A percentile compares a stretch with the other conserved stretches of the same genome.
phyloP scores from a whole-genome alignment of 2,888 invertebrate genomes.

The Disparrhopalites patrizii region DNA sequence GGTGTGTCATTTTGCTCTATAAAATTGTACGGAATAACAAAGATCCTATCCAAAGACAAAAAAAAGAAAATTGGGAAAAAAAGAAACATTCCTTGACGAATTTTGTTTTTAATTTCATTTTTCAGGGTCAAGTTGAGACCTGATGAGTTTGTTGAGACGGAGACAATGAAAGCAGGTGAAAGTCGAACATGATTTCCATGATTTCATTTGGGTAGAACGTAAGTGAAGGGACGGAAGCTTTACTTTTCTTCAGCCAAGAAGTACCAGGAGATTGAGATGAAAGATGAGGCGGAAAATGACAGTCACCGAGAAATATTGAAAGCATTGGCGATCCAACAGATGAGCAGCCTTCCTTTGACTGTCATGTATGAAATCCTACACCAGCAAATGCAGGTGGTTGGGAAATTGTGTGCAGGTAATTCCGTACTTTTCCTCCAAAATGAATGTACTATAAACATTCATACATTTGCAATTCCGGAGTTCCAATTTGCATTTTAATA shows the following conservation, averaged over 20 bases:
- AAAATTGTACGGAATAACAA: no score
- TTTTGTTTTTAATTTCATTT: neutral
- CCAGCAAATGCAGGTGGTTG: constrained; percentile 10
- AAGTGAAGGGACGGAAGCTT: no score
- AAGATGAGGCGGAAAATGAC: neutral
- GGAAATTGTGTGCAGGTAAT: neutral
- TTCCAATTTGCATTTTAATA: no score
- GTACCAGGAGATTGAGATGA: neutral
- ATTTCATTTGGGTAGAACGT: no score
- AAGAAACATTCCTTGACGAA: neutral
- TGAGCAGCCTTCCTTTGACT: constrained; percentile 10
- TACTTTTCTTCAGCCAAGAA: neutral
- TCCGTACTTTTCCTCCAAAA: no score
- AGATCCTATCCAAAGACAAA: no score
- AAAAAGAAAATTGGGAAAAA: neutral
- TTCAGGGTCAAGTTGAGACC: constrained; percentile 12
- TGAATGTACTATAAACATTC: no score
- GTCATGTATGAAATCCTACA: constrained; percentile 18
- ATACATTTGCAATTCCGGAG: no score
- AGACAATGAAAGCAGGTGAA: constrained; percentile 12
- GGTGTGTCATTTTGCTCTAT: neutral
- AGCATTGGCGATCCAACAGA: constrained; percentile 2
- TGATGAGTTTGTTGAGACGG: constrained; percentile 4
- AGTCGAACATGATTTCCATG: no score
- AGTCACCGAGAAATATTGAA: constrained; percentile 11